These are phyloP conservation scores for Tauraco erythrolophus DNA, from an alignment of 2,113 vertebrate species.

Conservation along the genomic window DNA sequence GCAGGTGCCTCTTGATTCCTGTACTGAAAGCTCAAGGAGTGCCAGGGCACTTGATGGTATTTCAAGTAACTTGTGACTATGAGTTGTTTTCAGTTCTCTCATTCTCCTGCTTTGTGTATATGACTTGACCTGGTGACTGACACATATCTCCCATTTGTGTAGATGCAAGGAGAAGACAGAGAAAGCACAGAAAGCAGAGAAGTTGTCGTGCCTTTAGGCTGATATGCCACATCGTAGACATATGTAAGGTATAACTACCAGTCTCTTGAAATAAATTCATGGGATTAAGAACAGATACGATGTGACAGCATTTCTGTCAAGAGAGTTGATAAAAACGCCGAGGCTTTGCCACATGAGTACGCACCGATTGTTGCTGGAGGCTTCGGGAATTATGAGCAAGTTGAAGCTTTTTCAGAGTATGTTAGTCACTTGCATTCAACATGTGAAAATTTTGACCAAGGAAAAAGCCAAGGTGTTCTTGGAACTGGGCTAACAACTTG, in stretches of 20 bases:
- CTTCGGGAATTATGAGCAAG: constrained; percentile 38
- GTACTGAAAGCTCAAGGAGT: not conserved
- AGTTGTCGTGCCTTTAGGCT: constrained; percentile 21
- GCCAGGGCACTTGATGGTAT: not conserved
- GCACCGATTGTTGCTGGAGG: constrained; percentile 37
- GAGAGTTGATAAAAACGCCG: constrained; percentile 59
- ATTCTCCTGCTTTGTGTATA: not conserved
- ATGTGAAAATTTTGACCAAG: constrained; percentile 8
- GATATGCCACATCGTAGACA: not conserved
- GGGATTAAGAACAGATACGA: constrained; percentile 51
- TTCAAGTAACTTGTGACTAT: not conserved
- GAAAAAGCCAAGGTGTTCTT: not conserved
- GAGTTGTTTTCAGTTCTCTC: not conserved
- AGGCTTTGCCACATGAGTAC: constrained; percentile 64
- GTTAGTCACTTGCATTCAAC: not conserved
- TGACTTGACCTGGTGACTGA: not conserved
- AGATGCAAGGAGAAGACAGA: not conserved
- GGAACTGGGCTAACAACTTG: not conserved
- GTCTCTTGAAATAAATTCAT: constrained; percentile 56
- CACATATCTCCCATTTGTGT: not conserved
- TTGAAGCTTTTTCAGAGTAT: not conserved
- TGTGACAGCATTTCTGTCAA: constrained; percentile 70
- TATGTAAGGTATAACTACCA: constrained; percentile 50
- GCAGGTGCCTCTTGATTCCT: not conserved
- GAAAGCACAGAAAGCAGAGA: constrained; percentile 6